Evolutionary conservation across 2,797 vertebrate genomes (phyloP).

Genomic region (Gymnopithys bicolor): DNA sequence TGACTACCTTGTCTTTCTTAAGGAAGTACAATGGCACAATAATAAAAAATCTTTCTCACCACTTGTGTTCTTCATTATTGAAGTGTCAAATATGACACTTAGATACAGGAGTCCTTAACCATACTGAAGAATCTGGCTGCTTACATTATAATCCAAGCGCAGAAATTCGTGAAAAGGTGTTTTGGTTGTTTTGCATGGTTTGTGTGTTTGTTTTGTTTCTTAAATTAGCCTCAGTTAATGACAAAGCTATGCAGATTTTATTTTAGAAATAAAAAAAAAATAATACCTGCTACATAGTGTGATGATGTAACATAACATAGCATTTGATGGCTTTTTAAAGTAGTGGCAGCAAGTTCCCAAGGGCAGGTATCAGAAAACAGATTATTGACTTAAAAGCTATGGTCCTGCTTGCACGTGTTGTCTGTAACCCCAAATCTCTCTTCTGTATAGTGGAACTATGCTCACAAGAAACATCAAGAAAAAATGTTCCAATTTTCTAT

Average conservation of each 20-base stretch:
- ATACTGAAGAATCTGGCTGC: neutral
- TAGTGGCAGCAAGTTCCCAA: neutral
- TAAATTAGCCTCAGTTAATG: neutral
- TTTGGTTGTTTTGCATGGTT: neutral
- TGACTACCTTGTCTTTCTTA: neutral
- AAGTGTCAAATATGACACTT: neutral
- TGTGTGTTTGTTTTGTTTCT: neutral
- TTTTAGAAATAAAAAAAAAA: neutral
- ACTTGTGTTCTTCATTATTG: neutral
- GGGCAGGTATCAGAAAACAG: neutral
- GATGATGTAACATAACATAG: neutral
- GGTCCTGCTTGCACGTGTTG: neutral
- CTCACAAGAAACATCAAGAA: neutral
- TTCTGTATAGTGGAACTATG: neutral
- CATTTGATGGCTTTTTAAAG: neutral
- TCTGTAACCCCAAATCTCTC: neutral
- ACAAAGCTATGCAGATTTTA: neutral
- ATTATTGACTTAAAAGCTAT: neutral
- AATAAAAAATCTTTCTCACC: neutral
- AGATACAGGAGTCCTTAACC: neutral
- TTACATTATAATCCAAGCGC: neutral
- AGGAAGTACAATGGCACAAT: neutral
- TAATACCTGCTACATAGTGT: neutral
- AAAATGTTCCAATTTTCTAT: neutral
- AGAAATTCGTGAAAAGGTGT: neutral